Conservation (phyloP, 2,113 vertebrate species). For the Limanda limanda region DNA sequence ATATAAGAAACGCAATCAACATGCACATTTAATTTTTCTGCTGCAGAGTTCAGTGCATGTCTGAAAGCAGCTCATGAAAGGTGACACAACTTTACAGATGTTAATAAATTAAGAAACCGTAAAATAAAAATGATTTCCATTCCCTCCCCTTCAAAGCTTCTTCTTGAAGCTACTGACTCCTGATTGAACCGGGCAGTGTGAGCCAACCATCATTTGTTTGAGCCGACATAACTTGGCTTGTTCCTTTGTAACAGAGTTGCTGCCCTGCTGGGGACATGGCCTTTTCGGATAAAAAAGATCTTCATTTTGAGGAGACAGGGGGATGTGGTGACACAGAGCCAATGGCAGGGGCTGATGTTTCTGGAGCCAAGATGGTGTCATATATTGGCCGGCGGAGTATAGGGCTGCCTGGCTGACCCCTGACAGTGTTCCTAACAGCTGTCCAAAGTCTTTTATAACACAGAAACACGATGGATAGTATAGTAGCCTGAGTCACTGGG, state of each 20-base stretch:
- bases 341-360: conserved; percentile 38
- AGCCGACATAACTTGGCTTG: conserved; percentile 44
- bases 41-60: not conserved
- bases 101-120: conserved; percentile 7
- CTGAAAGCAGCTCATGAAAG: not conserved
- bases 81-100: conserved; percentile 6
- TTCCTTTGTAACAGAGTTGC: conserved; percentile 30
- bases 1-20: not conserved
- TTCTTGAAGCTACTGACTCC: conserved; percentile 29
- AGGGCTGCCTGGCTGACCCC: conserved; percentile 49
- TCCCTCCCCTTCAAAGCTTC: not conserved
- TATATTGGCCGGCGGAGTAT: conserved; percentile 52
- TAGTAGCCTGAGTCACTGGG: conserved; percentile 26
- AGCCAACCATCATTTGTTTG: conserved; percentile 47
- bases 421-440: conserved; percentile 40
- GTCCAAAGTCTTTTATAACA: conserved; percentile 44
- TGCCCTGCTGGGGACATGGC: conserved; percentile 34
- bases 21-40: too few relatives aligned
- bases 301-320: conserved; percentile 19
- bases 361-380: conserved; percentile 65
- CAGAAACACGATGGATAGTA: conserved; percentile 29
- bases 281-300: conserved; percentile 34
- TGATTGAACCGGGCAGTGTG: conserved; percentile 39
- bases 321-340: conserved; percentile 25
- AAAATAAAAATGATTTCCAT: not conserved